A percentile compares a stretch with the other conserved stretches of the same genome.
These are phyloP conservation scores for Sweltsa coloradensis DNA, from an alignment of 1,140 invertebrate genomes.

Conservation along the genomic window DNA sequence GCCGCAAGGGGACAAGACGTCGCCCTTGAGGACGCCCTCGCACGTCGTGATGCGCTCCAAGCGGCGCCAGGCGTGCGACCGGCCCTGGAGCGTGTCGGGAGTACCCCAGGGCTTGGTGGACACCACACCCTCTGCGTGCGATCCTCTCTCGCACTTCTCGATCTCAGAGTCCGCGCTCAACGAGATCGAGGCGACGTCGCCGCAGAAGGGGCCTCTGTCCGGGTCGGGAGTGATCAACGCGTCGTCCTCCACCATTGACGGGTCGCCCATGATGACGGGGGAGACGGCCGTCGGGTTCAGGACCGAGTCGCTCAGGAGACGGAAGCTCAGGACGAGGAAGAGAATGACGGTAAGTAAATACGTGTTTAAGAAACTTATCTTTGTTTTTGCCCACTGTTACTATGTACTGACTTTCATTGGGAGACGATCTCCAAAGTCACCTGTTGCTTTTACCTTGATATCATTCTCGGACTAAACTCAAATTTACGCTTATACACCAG, in stretches of 20 bases:
- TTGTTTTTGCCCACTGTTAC: too few species aligned
- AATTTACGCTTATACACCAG: too few species aligned
- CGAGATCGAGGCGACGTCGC: slow-evolving; percentile 38
- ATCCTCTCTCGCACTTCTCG: slow-evolving; percentile 45
- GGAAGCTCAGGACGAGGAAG: slow-evolving; percentile 51
- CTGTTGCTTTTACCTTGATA: too few species aligned
- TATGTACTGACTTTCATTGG: too few species aligned
- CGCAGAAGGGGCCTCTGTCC: slow-evolving; percentile 14
- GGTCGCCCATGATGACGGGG: not conserved
- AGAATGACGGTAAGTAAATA: slow-evolving; percentile 34
- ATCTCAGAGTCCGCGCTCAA: slow-evolving; percentile 79
- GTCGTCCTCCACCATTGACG: slow-evolving; percentile 5
- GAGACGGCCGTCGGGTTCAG: slow-evolving; percentile 28
- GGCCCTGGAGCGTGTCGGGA: slow-evolving; percentile 77
- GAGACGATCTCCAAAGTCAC: too few species aligned
- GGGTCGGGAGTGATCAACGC: slow-evolving; percentile 24
- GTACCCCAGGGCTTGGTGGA: slow-evolving; percentile 49
- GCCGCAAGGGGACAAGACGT: slow-evolving; percentile 15
- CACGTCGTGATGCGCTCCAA: slow-evolving; percentile 34
- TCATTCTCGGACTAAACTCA: too few species aligned
- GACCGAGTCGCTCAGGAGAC: slow-evolving; percentile 44
- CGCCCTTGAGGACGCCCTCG: slow-evolving; percentile 8
- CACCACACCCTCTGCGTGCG: slow-evolving; percentile 19
- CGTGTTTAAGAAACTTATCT: slow-evolving; percentile 1
- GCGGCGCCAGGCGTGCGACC: slow-evolving; percentile 33